Evolutionary conservation across 2,797 vertebrate species (phyloP).

Genomic region (Oryzias sinensis): DNA sequence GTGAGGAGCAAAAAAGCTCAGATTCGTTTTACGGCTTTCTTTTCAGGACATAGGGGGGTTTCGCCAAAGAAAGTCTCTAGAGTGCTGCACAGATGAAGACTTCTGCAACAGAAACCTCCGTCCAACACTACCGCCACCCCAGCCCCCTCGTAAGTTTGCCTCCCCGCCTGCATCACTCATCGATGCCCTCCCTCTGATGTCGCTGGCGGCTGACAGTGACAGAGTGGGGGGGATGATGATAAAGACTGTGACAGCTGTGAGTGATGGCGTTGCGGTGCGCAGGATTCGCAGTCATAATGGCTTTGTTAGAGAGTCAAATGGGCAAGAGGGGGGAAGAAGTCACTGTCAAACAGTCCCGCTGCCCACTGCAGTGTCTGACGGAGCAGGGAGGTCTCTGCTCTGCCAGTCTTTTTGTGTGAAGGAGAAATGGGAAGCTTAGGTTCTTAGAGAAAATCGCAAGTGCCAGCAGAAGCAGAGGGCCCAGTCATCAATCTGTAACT

Average conservation of each 20-base stretch:
- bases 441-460: slow-evolving; percentile 63
- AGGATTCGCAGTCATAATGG: slow-evolving; percentile 31
- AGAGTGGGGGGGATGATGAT: slow-evolving; percentile 20
- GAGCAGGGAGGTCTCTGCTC: slow-evolving; percentile 25
- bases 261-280: slow-evolving; percentile 28
- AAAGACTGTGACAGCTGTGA: slow-evolving; percentile 20
- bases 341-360: slow-evolving; percentile 30
- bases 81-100: slow-evolving; percentile 93
- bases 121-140: slow-evolving; percentile 88
- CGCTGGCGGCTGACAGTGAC: slow-evolving; percentile 8
- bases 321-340: slow-evolving; percentile 16
- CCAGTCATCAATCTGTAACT: slow-evolving; percentile 79
- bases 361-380: slow-evolving; percentile 20
- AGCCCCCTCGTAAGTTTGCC: slow-evolving; percentile 80
- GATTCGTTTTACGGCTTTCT: no score
- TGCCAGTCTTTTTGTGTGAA: slow-evolving; percentile 26
- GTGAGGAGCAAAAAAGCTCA: not conserved
- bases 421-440: slow-evolving; percentile 67
- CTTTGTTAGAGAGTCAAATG: slow-evolving; percentile 34
- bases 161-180: not conserved
- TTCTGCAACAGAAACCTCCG: slow-evolving; percentile 92
- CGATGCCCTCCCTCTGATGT: slow-evolving; percentile 14
- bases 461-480: slow-evolving; percentile 57
- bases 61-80: slow-evolving; percentile 85
- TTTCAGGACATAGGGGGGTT: slow-evolving; percentile 86